Evolutionary conservation across 2,113 vertebrate genomes (phyloP), one percentile per base, ranked within the genome.

Genomic region (Numida meleagris): DNA sequence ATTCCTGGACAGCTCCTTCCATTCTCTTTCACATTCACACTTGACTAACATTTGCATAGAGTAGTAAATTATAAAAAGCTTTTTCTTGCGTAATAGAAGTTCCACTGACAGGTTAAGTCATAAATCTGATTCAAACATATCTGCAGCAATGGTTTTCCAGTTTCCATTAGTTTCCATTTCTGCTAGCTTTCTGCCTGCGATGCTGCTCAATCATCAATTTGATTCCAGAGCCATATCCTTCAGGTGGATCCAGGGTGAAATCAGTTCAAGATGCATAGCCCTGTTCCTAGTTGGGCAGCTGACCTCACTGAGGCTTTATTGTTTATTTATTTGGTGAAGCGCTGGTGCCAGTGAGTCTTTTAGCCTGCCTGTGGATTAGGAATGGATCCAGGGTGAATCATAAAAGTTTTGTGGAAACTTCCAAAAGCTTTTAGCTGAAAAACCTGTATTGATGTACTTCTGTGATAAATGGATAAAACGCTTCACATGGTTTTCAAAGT

Each of bases 351-450:
- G 40, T 72, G 36, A 55, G 34, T 53, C 38, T 76, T 86, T 88
- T 83, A 67, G 57, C 53, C 48, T 85, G 38, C 36, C 19, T 90
- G 36, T 82, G 66, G 51, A 34, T 86, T 96, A 86, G 85, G 65
- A 89, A 67, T 42, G 33, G 59, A 77, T 94, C 88, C 78, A 94
- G 78, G 81, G 51, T 76, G 70, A 92, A 74, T 92, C 75, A 57
- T 57, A 83, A 50, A 96, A 82, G 70, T 94, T 90, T 65, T 58
- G 66, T 71, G 31, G 53, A 86, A 95, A 95, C 82, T 95, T 92
- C 67, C 42, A 74, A 46, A 93, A 89, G 70, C 76, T 82, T 95
- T 95, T 95, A 88, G 45, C 71, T 93, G 51, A 57, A 90, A 88
- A 70, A 42, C 25, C 65, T 63, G 24, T 95, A 95, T 78, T 72